phyloP scores from a whole-genome alignment of 2,113 vertebrate species.

The Choloepus hoffmanni region DNA sequence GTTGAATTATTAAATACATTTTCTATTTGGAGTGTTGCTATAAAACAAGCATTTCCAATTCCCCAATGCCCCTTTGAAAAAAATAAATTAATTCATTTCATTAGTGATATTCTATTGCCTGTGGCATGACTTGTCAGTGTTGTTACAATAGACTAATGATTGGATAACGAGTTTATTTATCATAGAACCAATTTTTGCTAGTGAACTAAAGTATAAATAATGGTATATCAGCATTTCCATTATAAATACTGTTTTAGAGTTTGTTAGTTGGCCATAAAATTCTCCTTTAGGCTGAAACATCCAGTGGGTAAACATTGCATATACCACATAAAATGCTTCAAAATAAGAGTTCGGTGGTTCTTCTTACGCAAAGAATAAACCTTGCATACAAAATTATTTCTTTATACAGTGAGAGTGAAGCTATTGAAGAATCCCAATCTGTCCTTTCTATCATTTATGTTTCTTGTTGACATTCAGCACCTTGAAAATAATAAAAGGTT shows the following conservation, averaged over 20 bases:
- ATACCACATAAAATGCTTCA: constrained; percentile 49
- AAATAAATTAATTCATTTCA: constrained; percentile 85
- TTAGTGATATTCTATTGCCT: constrained; percentile 80
- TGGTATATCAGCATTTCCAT: constrained; percentile 80
- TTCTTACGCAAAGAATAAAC: constrained; percentile 44
- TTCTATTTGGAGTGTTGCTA: constrained; percentile 68
- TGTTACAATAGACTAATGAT: constrained; percentile 84
- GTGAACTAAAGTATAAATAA: constrained; percentile 85
- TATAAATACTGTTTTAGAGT: constrained; percentile 86
- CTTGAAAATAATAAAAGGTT: not conserved
- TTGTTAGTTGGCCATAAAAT: constrained; percentile 84
- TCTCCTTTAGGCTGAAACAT: constrained; percentile 84
- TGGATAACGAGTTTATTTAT: constrained; percentile 87
- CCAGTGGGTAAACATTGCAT: constrained; percentile 74
- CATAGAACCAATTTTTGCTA: constrained; percentile 83
- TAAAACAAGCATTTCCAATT: constrained; percentile 79
- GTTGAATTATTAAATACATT: constrained; percentile 64
- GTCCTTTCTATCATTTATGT: not conserved
- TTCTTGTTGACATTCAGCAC: not conserved
- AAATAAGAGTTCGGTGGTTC: constrained; percentile 28
- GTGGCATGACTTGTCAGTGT: constrained; percentile 82
- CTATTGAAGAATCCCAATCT: not conserved
- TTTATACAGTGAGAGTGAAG: not conserved
- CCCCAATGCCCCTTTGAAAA: constrained; percentile 81
- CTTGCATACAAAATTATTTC: not conserved